Base-by-base conservation (phyloP, 2,888 invertebrate species). In the Cheilosia grossa region DNA sequence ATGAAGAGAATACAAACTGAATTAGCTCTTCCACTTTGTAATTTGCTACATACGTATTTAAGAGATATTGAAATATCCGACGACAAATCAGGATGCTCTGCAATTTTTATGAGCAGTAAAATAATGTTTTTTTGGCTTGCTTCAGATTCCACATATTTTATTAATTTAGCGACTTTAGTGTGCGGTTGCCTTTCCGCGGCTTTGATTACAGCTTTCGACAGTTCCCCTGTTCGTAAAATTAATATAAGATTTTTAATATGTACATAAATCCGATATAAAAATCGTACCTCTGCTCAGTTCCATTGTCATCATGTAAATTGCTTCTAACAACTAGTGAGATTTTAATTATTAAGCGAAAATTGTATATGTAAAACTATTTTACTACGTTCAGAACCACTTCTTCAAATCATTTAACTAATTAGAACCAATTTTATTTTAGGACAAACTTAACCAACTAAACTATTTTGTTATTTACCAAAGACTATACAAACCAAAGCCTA, bases 51-150 rank as follows among this genome's bases (percentile, higher is more conserved):
- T 88, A 91, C 92, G 83, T 90, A 90, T 83, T 70, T 66, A 5
- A 91, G 64, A 1, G 90, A 89, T 33, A 91, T 87, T n/a, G 88
- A 87, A 27, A 90, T 88, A 77, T 91, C 90, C 0, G 88, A 88
- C 13, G 90, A 89, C 66, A 88, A 89, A 54, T 91, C 91, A 0
- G 89, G 87, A 72, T 90, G 89, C 30, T 91, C 89, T 0, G 90
- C 89, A 3, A 92, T 51, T 74, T 91, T 90, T 13, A 91, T 90
- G 3, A 92, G 72, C 30, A 91, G 75, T 27, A 87, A 49, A 2
- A 90, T 88, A 4, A 92, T 88, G 40, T 88, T 89, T 21, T 88
- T 87, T 9, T 89, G 88, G 0, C 86, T 87, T 17, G 79, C 87
- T 4, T 89, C 87, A 27, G 88, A 88, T 13, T 89, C 87, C 9